A percentile compares a stretch with the other conserved stretches of the same genome.
Evolutionary conservation across 2,797 vertebrate species (phyloP).

Genomic region (Peromyscus aztecus): DNA sequence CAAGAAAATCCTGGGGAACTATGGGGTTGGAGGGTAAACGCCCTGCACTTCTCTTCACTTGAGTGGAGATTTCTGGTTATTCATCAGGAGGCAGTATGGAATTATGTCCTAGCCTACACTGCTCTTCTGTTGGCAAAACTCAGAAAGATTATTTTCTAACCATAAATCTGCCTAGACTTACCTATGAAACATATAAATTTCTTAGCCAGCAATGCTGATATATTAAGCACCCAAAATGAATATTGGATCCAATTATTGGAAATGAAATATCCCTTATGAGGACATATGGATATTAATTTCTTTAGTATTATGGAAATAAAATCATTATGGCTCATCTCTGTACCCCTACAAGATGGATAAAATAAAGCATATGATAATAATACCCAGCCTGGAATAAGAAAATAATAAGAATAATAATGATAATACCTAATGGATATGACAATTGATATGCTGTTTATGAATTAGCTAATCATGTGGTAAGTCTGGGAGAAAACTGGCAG

Average conservation of each 20-base stretch:
- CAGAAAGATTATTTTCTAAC: not conserved
- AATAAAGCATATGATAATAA: not conserved
- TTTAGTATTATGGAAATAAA: not conserved
- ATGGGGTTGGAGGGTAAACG: too few relatives aligned
- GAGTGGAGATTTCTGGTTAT: not conserved
- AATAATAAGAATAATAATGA: too few relatives aligned
- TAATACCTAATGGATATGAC: not conserved
- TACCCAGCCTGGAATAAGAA: not conserved
- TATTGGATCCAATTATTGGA: not conserved
- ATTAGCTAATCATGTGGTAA: not conserved
- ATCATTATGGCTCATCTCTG: not conserved
- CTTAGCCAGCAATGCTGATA: not conserved
- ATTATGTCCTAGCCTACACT: not conserved
- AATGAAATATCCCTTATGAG: not conserved
- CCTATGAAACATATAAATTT: not conserved
- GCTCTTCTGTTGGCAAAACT: not conserved
- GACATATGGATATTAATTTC: not conserved
- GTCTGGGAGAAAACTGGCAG: not conserved
- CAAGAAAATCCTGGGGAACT: too few relatives aligned
- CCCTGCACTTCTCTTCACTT: too few relatives aligned
- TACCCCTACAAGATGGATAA: not conserved
- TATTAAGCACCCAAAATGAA: not conserved
- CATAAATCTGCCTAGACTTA: not conserved
- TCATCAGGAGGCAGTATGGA: not conserved
- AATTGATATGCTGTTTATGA: not conserved